Evolutionary conservation across 1,140 invertebrate genomes (phyloP), one percentile per base, ranked within the genome.

Genomic region (Tetragnatha versicolor): DNA sequence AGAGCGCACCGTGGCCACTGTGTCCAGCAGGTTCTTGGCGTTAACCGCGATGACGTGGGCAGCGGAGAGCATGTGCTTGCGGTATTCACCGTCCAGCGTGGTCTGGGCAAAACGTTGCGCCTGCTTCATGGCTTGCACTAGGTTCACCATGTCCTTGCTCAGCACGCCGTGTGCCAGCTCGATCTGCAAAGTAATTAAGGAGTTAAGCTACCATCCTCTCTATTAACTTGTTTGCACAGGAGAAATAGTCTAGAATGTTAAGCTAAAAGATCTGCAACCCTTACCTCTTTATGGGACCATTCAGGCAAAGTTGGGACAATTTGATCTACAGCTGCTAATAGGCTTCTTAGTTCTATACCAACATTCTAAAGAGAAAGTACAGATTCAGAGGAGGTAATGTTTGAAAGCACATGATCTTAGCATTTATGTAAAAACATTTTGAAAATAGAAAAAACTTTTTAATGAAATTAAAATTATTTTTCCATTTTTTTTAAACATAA

Each of bases 121-220:
- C 55, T 96, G 88, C 84, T 94, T 93, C 94, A 98, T 97, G 0
- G 95, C 91, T 79, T 92, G 91, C n/a, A 98, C 94, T 66, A 98
- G 87, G 79, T 95, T 93, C 14, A 91, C 91, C 96, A 98, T 98
- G 85, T 98, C 96, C 84, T 97, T 97, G 83, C 93, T 94, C 17
- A 98, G 88, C 72, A 98, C 95, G 86, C 97, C 96, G 85, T 98
- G 96, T 0, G 96, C 95, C 94, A 98, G 96, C 88, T 97, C 94
- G 80, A 98, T 93, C 89, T 91, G n/a, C n/a, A 53, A 70, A 0
- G 22, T 22, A 31, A 53, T n/a, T n/a, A n/a, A n/a, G n/a, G n/a
- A n/a, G n/a, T n/a, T n/a, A n/a, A n/a, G n/a, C n/a, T n/a, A n/a
- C n/a, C n/a, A n/a, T n/a, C n/a, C n/a, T n/a, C n/a, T n/a, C n/a